Base-by-base conservation (phyloP, 2,797 vertebrate genomes). In the Urophycis tenuis region DNA sequence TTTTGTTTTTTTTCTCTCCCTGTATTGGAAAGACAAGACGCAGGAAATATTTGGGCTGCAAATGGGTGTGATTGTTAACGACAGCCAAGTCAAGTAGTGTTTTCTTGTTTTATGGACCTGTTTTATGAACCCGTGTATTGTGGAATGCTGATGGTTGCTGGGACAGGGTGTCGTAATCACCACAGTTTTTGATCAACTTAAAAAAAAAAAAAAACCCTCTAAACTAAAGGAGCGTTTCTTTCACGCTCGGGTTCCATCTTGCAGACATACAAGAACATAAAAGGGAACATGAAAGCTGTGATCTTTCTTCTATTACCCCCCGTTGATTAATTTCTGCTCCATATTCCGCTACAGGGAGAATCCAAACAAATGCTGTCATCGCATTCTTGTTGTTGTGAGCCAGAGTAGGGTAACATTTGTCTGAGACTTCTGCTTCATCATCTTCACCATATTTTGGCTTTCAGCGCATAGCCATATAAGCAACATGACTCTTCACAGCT, bases 1-100 rank as follows among this genome's bases (percentile, higher is more conserved):
- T 74, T 74, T 53, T 6, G 45, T 32, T 75, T 74, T 74, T 45
- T 6, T 74, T 70, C 11, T n/a, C n/a, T n/a, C n/a, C n/a, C n/a
- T 29, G 34, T 2, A 15, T 31, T 45, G 39, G 71, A 53, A 25
- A 6, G 14, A 41, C 3, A 8, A 8, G 69, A 5, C 25, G 11
- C 60, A 67, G 60, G 35, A n/a, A 73, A 67, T 74, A 31, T 33
- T 5, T 19, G 32, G 45, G 12, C 34, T 71, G 41, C 19, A 17
- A 25, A 60, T 75, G 19, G 25, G n/a, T 31, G 36, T 67, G 60
- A 67, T 67, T 25, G 53, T 60, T 25, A 67, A 67, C 9, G 25
- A 67, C 22, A 25, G 53, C 22, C 7, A 60, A 67, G 60, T 29
- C 60, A 11, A 1, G n/a, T 67, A 64, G 1, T 67, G 60, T 67